Conservation (phyloP, 2,888 invertebrate species). For the Acronicta aceris region DNA sequence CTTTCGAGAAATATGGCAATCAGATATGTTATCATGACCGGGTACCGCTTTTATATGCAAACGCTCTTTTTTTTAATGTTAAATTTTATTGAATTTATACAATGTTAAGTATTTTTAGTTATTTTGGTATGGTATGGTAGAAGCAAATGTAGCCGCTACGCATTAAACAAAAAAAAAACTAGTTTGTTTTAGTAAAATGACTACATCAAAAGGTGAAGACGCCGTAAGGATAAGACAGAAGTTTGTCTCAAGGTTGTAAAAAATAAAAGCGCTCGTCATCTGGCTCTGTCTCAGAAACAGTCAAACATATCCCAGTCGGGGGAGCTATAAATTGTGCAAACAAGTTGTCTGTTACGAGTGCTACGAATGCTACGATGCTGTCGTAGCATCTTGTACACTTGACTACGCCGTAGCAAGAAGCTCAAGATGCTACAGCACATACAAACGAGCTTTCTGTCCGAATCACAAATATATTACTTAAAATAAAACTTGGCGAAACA, state of each 20-base stretch:
- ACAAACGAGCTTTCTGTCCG: constrained; percentile 33
- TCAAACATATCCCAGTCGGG: constrained; percentile 60
- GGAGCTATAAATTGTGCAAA: constrained; percentile 67
- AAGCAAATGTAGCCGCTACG: background rate
- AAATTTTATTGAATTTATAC: too few relatives aligned
- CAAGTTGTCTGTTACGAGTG: constrained; percentile 63
- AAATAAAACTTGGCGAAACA: constrained; percentile 11
- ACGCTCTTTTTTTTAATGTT: background rate
- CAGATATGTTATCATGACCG: constrained; percentile 43
- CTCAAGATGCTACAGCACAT: constrained; percentile 35
- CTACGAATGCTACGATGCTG: constrained; percentile 57
- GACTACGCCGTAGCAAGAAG: constrained; percentile 51
- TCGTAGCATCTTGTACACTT: constrained; percentile 59
- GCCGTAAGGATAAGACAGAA: background rate
- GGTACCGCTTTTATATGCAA: constrained; percentile 24
- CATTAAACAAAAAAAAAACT: background rate
- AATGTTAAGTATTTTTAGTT: too few relatives aligned
- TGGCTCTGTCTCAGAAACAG: constrained; percentile 45
- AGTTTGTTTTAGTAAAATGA: background rate
- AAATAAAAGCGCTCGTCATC: constrained; percentile 43
- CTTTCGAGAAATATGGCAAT: constrained; percentile 30
- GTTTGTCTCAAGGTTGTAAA: constrained; percentile 21
- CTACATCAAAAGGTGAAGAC: background rate
- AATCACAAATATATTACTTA: constrained; percentile 30
- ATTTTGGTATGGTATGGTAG: background rate